phyloP scores from a whole-genome alignment of 2,113 vertebrate genomes.

The Malaclemys terrapin region DNA sequence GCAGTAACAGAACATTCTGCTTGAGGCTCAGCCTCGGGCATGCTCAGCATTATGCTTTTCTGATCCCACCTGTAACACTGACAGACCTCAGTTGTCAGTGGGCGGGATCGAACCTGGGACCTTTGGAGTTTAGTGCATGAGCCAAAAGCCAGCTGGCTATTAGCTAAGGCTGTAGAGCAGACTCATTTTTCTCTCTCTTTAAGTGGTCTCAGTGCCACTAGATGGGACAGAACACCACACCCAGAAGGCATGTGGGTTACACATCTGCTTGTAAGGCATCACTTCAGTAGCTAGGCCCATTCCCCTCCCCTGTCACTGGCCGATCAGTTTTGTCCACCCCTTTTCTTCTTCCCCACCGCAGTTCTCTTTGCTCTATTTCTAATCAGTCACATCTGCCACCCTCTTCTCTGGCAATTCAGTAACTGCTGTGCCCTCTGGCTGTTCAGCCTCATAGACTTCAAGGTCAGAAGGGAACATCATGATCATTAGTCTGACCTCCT shows the following conservation, averaged over 20 bases:
- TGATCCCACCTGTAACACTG: too few relatives aligned
- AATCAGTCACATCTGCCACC: neutral
- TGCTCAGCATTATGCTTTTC: neutral
- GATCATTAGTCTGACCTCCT: too few relatives aligned
- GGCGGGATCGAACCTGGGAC: too few relatives aligned
- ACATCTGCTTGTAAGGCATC: neutral
- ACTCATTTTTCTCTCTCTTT: too few relatives aligned
- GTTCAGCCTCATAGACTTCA: neutral
- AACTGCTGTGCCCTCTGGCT: neutral
- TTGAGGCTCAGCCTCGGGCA: neutral
- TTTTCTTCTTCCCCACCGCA: neutral
- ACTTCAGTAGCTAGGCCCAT: neutral
- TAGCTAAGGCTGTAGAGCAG: too few relatives aligned
- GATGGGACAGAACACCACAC: too few relatives aligned
- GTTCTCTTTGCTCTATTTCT: neutral
- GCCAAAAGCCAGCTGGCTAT: too few relatives aligned
- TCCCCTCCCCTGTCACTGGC: neutral
- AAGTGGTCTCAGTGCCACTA: too few relatives aligned
- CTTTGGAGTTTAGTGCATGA: too few relatives aligned
- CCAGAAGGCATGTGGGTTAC: too few relatives aligned
- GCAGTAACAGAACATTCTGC: neutral
- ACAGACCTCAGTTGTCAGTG: too few relatives aligned
- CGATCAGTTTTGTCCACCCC: neutral
- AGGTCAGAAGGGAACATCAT: too few relatives aligned
- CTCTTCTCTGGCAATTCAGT: neutral